Base-by-base conservation (phyloP, 64 coral and sea anemone species). In the Orbicella faveolata region DNA sequence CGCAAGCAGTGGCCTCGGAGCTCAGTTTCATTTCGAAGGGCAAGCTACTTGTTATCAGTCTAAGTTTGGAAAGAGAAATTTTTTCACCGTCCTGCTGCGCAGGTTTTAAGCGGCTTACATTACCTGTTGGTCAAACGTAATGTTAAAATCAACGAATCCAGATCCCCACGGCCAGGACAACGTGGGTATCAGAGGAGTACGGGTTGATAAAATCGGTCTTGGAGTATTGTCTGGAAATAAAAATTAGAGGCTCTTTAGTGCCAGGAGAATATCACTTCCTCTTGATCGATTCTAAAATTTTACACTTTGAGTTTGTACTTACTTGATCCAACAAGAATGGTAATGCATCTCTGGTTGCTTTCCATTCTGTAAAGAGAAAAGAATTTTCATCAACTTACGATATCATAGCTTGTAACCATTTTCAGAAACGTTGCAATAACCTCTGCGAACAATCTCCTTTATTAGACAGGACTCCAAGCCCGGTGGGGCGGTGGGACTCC, bases 341-440 rank as follows among this genome's bases (percentile, higher is more conserved):
- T 91, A 19, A 91, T 61, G 68, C 89, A 91, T 86, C 89, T 91
- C 75, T 91, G 69, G 61, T 91, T 35, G 36, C 89, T 91, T 85
- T 91, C 81, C 61, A 86, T 68, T 35, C 80, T 91, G 51, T 30
- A 76, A 75, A 51, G 33, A 74, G 34, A 35, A 89, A 79, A 9
- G 48, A 75, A 68, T 52, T 67, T 36, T 84, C 1, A 5, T 48
- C 44, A 48, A 0, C 44, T 48, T 48, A 48, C 44, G 44, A 48
- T 48, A 48, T 48, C 0, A 48, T 48, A 48, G 44, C 44, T 48
- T 48, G 44, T 41, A 41, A 41, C 39, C 39, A 0, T 2, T 41
- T 1, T 41, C 39, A 4, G 39, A 41, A 41, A 41, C 4, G 39
- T 48, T 48, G 2, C 44, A 48, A 48, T 48, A 48, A 48, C 44